These are phyloP conservation scores for Sebastiscus tertius DNA, from an alignment of 2,797 vertebrate species.

Conservation along the genomic window DNA sequence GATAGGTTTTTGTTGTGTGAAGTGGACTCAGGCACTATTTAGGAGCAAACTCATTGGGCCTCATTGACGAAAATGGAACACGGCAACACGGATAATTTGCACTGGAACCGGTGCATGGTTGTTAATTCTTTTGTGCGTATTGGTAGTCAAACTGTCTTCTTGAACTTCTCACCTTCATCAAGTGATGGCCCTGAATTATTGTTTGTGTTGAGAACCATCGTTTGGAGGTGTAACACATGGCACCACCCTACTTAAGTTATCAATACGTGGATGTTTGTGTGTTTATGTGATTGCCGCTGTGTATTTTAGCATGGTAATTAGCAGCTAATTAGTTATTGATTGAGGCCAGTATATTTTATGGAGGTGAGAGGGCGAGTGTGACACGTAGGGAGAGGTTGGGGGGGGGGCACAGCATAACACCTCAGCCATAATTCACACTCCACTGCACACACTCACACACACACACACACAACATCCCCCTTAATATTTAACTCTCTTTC, in stretches of 20 bases:
- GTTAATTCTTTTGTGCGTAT: too few species aligned
- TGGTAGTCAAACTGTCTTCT: background rate
- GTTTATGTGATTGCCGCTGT: conserved; percentile 34
- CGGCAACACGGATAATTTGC: too few species aligned
- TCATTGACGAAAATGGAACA: too few species aligned
- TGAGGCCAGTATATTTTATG: conserved; percentile 63
- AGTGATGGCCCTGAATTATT: background rate
- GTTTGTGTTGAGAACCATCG: background rate
- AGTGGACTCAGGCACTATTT: too few species aligned
- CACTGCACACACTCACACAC: background rate
- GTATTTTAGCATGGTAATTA: conserved; percentile 70
- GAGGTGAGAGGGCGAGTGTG: conserved; percentile 60
- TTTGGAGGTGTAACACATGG: conserved; percentile 2
- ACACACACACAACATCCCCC: background rate
- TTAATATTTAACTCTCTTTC: background rate
- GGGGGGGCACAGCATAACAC: conserved; percentile 1
- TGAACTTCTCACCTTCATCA: background rate
- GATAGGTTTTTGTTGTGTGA: too few species aligned
- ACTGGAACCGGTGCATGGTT: too few species aligned
- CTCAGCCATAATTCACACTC: conserved; percentile 44
- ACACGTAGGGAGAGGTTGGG: background rate
- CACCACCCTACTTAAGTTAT: conserved; percentile 41
- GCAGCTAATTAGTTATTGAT: conserved; percentile 77
- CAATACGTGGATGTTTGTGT: conserved; percentile 50
- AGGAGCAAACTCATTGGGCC: too few species aligned